phyloP scores from a whole-genome alignment of 2,797 vertebrate genomes.

The Artibeus lituratus region DNA sequence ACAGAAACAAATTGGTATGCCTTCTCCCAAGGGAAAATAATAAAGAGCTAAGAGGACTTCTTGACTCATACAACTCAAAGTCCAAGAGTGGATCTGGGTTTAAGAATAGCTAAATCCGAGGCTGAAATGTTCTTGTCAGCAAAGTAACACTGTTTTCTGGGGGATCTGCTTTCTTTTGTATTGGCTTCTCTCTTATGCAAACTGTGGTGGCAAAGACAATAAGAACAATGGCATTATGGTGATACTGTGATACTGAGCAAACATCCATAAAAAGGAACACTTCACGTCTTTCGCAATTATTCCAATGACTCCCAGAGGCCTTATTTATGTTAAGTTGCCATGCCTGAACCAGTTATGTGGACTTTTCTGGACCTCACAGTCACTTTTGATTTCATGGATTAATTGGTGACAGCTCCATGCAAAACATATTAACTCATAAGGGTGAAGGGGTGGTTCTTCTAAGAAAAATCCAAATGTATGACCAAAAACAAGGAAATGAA shows the following conservation, averaged over 20 bases:
- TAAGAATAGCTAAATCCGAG: background rate
- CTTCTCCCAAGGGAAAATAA: background rate
- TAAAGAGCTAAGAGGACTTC: background rate
- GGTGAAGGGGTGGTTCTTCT: background rate
- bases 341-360: background rate
- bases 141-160: background rate
- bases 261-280: background rate
- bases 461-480: background rate
- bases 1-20: background rate
- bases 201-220: background rate
- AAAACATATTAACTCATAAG: background rate
- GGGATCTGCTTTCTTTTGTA: background rate
- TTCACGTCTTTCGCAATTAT: background rate
- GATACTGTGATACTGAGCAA: background rate
- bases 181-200: background rate
- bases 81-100: background rate
- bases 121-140: background rate
- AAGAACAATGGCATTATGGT: background rate
- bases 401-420: background rate
- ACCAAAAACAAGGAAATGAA: background rate
- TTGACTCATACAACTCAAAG: background rate
- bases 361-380: background rate
- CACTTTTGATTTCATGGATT: background rate
- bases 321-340: background rate
- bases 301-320: background rate